Percentiles rank a stretch among this genome's conserved stretches.
Conservation (phyloP, 2,888 invertebrate genomes). For the Rhingia rostrata region DNA sequence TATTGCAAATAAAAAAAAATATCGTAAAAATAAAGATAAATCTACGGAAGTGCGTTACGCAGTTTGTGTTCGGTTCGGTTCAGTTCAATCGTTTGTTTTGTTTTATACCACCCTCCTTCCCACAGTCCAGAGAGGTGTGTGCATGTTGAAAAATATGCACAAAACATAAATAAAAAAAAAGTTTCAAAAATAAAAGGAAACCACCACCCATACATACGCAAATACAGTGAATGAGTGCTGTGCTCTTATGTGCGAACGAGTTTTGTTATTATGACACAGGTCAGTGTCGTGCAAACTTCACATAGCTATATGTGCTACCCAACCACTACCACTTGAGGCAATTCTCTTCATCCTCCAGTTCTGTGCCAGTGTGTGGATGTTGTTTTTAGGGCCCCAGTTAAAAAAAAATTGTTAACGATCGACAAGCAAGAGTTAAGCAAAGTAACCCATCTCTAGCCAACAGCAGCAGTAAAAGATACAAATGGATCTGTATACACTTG, state of each 20-base stretch:
- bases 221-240: slow-evolving; percentile 42
- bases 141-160: slow-evolving; percentile 41
- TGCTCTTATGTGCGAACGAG: slow-evolving; percentile 55
- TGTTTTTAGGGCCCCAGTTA: slow-evolving; percentile 30
- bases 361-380: slow-evolving; percentile 22
- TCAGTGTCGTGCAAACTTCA: slow-evolving; percentile 66
- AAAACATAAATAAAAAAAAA: slow-evolving; percentile 31
- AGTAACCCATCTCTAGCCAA: slow-evolving; percentile 59
- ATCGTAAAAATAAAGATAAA: slow-evolving; percentile 3
- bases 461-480: slow-evolving; percentile 30
- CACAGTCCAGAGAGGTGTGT: slow-evolving; percentile 24
- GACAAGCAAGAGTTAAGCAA: slow-evolving; percentile 56
- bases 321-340: slow-evolving; percentile 44
- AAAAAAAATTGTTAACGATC: slow-evolving; percentile 47
- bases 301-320: slow-evolving; percentile 54
- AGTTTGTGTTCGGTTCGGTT: background rate
- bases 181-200: slow-evolving; percentile 35
- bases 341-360: slow-evolving; percentile 32
- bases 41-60: slow-evolving; percentile 36
- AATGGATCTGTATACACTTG: slow-evolving; percentile 53
- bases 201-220: slow-evolving; percentile 31
- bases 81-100: slow-evolving; percentile 33
- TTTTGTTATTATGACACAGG: slow-evolving; percentile 73
- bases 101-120: background rate
- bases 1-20: slow-evolving; percentile 9